Evolutionary conservation across 2,888 invertebrate genomes (phyloP).

Genomic region (Apamea crenata): DNA sequence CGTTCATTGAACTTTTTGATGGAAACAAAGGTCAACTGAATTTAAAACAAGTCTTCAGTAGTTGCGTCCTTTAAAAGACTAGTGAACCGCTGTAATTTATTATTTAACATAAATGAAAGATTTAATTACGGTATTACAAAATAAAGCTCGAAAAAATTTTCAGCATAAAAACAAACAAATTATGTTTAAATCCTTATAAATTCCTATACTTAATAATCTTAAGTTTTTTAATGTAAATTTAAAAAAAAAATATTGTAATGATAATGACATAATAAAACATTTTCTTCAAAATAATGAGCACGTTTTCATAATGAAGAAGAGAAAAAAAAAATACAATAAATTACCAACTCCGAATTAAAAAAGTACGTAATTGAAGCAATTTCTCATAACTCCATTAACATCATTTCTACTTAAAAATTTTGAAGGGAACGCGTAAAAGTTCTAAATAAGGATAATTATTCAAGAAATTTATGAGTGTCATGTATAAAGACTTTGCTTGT

Average conservation of each 20-base stretch:
- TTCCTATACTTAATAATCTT: background rate
- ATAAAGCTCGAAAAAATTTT: too few species aligned
- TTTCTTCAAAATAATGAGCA: background rate
- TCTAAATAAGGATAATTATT: conserved; percentile 50
- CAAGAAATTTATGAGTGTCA: conserved; percentile 31
- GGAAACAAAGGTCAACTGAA: background rate
- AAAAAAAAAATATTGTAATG: too few species aligned
- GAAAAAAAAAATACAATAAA: conserved; percentile 33
- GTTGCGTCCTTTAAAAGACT: background rate
- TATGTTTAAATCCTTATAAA: background rate
- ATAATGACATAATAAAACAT: background rate
- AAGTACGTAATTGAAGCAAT: conserved; percentile 52
- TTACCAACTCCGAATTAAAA: conserved; percentile 37
- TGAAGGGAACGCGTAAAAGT: conserved; percentile 20
- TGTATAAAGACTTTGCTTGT: conserved; percentile 19
- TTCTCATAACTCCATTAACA: conserved; percentile 43
- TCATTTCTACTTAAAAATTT: conserved; percentile 43
- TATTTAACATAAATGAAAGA: background rate
- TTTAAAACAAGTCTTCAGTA: background rate
- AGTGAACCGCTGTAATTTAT: background rate
- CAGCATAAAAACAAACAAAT: background rate
- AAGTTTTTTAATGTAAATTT: background rate
- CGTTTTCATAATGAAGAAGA: background rate
- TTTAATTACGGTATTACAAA: background rate
- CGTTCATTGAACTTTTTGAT: background rate